Base-by-base conservation (phyloP, 2,113 vertebrate genomes). In the Perognathus longimembris region DNA sequence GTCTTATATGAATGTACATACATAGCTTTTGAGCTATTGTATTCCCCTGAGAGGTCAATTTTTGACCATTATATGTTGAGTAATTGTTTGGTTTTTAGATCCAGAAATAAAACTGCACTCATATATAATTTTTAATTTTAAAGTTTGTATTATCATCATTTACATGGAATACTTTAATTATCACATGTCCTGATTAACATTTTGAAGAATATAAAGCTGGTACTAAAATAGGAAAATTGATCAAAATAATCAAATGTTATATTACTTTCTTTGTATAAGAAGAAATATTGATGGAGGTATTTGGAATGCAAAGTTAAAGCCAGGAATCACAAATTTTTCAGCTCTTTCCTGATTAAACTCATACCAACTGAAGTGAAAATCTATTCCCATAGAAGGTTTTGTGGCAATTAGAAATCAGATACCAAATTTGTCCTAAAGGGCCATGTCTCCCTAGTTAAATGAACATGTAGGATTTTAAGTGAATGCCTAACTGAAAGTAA, bases 331-430 rank as follows among this genome's bases (percentile, higher is more conserved):
- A 75, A 75, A 61, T 6, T 71, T 87, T 83, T 1, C 11, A 36
- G 30, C 12, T 63, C 11, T 57, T 6, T 10, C 40, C 40, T 57
- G 28, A 92, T 88, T 42, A 64, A 74, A 78, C 10, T 61, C 32
- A 77, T 3, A n/a, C 11, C n/a, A 83, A 64, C 28, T 78, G 5
- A 76, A 76, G 1, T 73, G 20, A 17, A 78, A 57, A 12, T 7
- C 7, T 26, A 63, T 64, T 34, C 1, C 24, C 10, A 18, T 81
- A 12, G 6, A 57, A n/a, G 76, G 40, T 77, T 87, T 88, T 89
- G 10, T 89, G 38, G 22, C 32, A 80, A 87, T 92, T 94, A 54
- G 21, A 1, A 92, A 85, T 80, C 70, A 76, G 1, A 12, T 69
- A 34, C 4, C 77, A 26, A 81, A 85, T 40, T 77, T 22, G 20